phyloP scores from a whole-genome alignment of 1,140 invertebrate genomes.

The Halesus radiatus region DNA sequence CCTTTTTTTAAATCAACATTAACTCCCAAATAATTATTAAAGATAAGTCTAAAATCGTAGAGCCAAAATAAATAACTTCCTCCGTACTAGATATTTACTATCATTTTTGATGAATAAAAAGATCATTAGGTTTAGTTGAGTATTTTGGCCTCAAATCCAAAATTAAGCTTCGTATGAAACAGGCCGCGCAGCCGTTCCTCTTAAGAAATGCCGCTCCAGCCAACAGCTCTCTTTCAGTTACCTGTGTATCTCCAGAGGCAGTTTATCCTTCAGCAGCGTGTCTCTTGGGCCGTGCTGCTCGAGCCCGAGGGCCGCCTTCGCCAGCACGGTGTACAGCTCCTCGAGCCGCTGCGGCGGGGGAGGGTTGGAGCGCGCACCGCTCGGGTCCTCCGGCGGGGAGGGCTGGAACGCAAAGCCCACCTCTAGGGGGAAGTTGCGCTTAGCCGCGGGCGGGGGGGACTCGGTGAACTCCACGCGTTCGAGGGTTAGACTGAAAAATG shows the following conservation, averaged over 20 bases:
- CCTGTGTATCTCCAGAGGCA: conserved; percentile 51
- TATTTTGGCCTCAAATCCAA: no score
- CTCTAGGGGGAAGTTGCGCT: not conserved
- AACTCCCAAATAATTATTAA: no score
- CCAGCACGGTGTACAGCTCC: conserved; percentile 30
- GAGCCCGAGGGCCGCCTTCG: conserved; percentile 40
- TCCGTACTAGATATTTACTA: no score
- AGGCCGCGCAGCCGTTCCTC: no score
- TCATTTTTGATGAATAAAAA: no score
- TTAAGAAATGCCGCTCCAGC: no score
- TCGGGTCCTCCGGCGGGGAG: conserved; percentile 26
- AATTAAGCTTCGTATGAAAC: no score
- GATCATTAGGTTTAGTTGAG: no score
- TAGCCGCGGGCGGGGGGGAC: not conserved
- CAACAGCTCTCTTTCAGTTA: no score
- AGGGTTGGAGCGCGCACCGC: conserved; percentile 32
- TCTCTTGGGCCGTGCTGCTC: conserved; percentile 47
- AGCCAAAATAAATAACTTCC: no score
- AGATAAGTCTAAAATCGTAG: no score
- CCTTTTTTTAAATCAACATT: no score
- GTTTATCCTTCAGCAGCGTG: conserved; percentile 49
- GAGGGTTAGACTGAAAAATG: conserved; percentile 7
- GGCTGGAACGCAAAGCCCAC: conserved; percentile 42
- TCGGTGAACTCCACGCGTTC: not conserved
- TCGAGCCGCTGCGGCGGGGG: not conserved